A percentile compares a stretch with the other conserved stretches of the same genome.
phyloP scores from a whole-genome alignment of 2,888 invertebrate species.

The Caenorhabditis panamensis region DNA sequence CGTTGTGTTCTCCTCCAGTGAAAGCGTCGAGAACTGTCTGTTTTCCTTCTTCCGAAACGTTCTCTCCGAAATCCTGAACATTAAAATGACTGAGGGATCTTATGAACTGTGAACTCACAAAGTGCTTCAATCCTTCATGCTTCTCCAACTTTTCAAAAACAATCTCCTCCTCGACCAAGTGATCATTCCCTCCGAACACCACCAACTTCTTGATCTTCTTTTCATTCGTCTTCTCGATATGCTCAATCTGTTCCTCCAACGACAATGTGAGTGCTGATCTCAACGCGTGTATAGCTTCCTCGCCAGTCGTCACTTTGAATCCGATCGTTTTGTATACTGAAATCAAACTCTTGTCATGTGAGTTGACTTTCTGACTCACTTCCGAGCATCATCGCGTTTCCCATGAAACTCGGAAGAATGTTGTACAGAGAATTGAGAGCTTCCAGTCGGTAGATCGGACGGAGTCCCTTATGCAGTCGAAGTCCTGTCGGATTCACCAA shows the following conservation, averaged over 20 bases:
- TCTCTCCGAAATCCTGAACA: slow-evolving; percentile 39
- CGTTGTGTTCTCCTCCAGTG: slow-evolving; percentile 8
- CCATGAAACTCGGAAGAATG: slow-evolving; percentile 21
- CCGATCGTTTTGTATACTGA: slow-evolving; percentile 62
- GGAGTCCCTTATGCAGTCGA: slow-evolving; percentile 64
- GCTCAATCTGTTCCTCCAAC: slow-evolving; percentile 25
- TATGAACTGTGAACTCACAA: slow-evolving; percentile 22
- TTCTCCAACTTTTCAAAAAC: slow-evolving; percentile 40
- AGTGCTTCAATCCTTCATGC: slow-evolving; percentile 34
- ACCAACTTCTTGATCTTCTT: slow-evolving; percentile 50
- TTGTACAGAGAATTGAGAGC: slow-evolving; percentile 34
- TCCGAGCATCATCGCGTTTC: slow-evolving; percentile 44
- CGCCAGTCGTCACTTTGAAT: slow-evolving; percentile 47
- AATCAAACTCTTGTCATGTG: background rate
- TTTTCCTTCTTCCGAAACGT: slow-evolving; percentile 9
- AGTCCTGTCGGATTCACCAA: slow-evolving; percentile 67
- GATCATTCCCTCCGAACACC: slow-evolving; percentile 58
- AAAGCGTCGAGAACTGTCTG: slow-evolving; percentile 24
- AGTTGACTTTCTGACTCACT: slow-evolving; percentile 31
- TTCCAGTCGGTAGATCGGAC: slow-evolving; percentile 57
- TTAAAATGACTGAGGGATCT: background rate
- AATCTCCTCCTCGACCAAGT: slow-evolving; percentile 54
- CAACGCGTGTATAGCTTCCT: slow-evolving; percentile 56
- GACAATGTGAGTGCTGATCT: slow-evolving; percentile 46
- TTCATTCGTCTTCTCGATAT: slow-evolving; percentile 38